phyloP scores from a whole-genome alignment of 2,797 vertebrate genomes.

The Delichon dasypus region DNA sequence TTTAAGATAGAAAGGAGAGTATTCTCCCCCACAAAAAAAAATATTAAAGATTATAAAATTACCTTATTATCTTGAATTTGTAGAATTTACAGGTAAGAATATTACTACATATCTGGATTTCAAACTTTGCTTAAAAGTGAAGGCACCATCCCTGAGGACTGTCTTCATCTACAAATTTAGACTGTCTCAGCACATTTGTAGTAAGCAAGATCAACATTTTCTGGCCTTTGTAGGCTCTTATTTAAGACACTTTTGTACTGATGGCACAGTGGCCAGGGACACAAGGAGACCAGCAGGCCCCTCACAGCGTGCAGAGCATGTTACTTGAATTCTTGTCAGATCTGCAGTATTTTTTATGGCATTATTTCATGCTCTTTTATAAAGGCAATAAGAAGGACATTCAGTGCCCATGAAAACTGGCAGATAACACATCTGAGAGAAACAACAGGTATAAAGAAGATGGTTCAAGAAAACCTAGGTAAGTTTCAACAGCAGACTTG shows the following conservation, averaged over 20 bases:
- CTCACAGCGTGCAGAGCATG: rapidly evolving
- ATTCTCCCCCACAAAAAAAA: not conserved
- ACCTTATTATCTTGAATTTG: not conserved
- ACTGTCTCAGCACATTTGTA: not conserved
- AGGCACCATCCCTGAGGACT: not conserved
- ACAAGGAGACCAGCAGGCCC: not conserved
- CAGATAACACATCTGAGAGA: not conserved
- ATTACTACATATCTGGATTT: not conserved
- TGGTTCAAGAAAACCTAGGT: not conserved
- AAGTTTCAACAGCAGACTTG: not conserved
- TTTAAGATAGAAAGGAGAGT: not conserved
- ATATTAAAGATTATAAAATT: not conserved
- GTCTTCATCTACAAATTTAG: not conserved
- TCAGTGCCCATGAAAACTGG: not conserved
- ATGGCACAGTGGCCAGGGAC: not conserved
- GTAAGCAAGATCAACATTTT: not conserved
- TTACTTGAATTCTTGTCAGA: not conserved
- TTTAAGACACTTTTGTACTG: not conserved
- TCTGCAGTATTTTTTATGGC: not conserved
- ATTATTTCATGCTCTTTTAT: not conserved
- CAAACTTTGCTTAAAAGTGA: not conserved
- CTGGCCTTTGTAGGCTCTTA: not conserved
- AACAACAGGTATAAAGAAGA: not conserved
- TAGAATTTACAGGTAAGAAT: not conserved
- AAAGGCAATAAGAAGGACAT: not conserved